phyloP scores from a whole-genome alignment of 2,113 vertebrate species.

The Oncorhynchus nerka region DNA sequence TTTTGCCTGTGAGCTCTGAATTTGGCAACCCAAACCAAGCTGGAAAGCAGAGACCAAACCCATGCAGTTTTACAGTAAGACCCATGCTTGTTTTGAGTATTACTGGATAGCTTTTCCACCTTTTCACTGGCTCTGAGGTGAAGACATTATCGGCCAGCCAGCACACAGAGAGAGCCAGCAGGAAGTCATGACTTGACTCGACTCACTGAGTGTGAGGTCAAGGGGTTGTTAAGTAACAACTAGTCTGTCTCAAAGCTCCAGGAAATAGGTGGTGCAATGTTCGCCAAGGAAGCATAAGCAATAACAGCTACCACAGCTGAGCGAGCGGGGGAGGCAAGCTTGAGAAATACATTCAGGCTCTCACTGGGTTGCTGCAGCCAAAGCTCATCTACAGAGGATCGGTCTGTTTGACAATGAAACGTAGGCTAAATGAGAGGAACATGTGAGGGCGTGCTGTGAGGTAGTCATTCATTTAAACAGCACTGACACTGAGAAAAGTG shows the following conservation, averaged over 20 bases:
- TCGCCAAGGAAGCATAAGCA: slow-evolving; percentile 56
- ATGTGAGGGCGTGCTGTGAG: slow-evolving; percentile 55
- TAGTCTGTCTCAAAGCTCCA: slow-evolving; percentile 44
- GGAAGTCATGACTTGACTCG: not conserved
- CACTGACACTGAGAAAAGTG: slow-evolving; percentile 44
- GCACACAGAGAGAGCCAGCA: not conserved
- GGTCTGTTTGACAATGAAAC: slow-evolving; percentile 54
- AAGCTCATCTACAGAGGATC: slow-evolving; percentile 61
- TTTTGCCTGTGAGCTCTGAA: not conserved
- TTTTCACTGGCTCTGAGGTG: not conserved
- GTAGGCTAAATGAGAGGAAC: slow-evolving; percentile 52
- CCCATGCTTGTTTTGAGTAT: not conserved
- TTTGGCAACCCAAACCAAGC: not conserved
- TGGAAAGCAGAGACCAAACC: not conserved
- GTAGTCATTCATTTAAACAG: slow-evolving; percentile 44
- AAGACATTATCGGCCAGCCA: not conserved
- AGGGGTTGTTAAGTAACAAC: not conserved
- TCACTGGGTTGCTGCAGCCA: slow-evolving; percentile 49
- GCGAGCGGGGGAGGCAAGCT: slow-evolving; percentile 50
- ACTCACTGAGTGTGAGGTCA: not conserved
- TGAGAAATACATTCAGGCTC: slow-evolving; percentile 61
- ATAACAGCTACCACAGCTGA: slow-evolving; percentile 58
- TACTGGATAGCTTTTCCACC: not conserved
- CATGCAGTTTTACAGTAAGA: not conserved
- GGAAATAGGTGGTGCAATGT: slow-evolving; percentile 48